Conservation (phyloP, 2,797 vertebrate genomes). For the Hylomyscus alleni region DNA sequence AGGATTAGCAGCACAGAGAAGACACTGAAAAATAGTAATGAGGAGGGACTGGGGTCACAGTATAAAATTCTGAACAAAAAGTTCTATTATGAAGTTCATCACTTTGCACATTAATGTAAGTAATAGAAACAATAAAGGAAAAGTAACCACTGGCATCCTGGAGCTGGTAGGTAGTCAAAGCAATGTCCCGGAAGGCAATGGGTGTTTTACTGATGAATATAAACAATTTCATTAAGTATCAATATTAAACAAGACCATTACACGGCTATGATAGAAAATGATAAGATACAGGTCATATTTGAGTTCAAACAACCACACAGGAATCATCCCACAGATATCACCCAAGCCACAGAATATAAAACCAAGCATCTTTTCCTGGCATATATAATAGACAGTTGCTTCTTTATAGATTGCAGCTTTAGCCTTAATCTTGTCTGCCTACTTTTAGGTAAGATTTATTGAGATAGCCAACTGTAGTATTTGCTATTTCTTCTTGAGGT, state of each 20-base stretch:
- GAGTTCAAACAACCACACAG: constrained; percentile 18
- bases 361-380: neutral
- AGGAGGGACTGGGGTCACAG: neutral
- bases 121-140: neutral
- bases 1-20: neutral
- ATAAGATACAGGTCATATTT: neutral
- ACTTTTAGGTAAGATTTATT: neutral
- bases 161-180: neutral
- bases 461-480: neutral
- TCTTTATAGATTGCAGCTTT: neutral
- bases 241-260: neutral
- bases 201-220: neutral
- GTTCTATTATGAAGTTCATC: neutral
- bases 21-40: neutral
- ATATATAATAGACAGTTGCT: neutral
- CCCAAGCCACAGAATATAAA: constrained; percentile 26
- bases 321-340: neutral
- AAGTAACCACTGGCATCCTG: neutral
- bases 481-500: neutral
- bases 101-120: neutral
- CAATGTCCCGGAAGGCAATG: neutral
- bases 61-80: neutral
- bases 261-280: neutral
- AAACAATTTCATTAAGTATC: neutral
- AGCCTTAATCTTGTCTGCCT: neutral